These are phyloP conservation scores for Lamprotornis superbus DNA, from an alignment of 2,113 vertebrate species.

Conservation along the genomic window DNA sequence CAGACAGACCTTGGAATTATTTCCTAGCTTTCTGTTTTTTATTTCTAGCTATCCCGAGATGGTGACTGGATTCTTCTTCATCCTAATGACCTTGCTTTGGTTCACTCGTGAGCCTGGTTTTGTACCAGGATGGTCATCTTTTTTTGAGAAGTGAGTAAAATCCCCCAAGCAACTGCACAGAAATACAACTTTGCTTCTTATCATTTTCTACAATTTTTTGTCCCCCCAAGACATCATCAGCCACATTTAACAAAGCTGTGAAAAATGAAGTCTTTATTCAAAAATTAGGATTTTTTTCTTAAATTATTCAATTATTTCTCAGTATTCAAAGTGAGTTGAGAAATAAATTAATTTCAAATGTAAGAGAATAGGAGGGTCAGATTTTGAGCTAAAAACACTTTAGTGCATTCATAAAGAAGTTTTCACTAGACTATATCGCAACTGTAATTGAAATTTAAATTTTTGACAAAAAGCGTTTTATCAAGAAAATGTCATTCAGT, in stretches of 20 bases:
- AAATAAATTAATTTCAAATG: not conserved
- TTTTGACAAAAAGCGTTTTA: not conserved
- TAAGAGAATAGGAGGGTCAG: not conserved
- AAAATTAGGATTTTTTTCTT: not conserved
- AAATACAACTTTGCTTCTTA: not conserved
- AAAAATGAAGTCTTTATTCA: not conserved
- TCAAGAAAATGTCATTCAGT: not conserved
- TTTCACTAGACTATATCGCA: not conserved
- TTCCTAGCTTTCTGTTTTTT: not conserved
- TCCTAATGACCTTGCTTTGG: slow-evolving; percentile 96
- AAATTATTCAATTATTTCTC: not conserved
- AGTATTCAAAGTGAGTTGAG: not conserved
- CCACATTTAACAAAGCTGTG: not conserved
- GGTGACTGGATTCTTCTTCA: slow-evolving; percentile 94
- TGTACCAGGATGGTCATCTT: slow-evolving; percentile 95
- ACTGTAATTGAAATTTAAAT: not conserved
- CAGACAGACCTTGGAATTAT: not conserved
- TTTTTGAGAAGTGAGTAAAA: slow-evolving; percentile 89
- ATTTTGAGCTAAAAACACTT: not conserved
- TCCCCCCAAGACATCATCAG: not conserved
- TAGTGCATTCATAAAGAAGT: not conserved
- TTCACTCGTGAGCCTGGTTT: slow-evolving; percentile 97
- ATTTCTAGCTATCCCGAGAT: slow-evolving; percentile 90
- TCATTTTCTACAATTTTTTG: not conserved
- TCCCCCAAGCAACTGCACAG: not conserved